Evolutionary conservation across 2,797 vertebrate genomes (phyloP).

Genomic region (Micropoecilia bifurca): DNA sequence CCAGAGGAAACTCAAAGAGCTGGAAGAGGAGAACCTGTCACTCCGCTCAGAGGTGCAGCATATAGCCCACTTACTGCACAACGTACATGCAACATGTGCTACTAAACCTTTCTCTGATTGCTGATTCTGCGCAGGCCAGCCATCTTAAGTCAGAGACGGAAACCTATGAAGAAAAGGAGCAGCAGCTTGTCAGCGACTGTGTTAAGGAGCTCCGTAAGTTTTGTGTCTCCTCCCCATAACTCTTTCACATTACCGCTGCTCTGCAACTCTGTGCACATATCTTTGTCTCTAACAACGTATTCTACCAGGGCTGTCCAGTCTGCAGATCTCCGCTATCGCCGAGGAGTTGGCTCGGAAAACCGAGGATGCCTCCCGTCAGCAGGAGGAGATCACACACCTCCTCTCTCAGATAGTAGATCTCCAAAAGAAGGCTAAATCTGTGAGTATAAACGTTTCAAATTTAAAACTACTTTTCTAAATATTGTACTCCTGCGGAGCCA

Average conservation of each 20-base stretch:
- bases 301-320: constrained; percentile 88
- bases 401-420: constrained; percentile 96
- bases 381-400: constrained; percentile 97
- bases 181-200: constrained; percentile 97
- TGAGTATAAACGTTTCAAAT: constrained; percentile 69
- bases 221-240: neutral
- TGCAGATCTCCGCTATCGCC: constrained; percentile 91
- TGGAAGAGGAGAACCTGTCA: constrained; percentile 94
- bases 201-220: constrained; percentile 96
- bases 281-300: neutral
- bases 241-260: no score
- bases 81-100: neutral
- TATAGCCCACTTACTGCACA: neutral
- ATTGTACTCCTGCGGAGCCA: neutral
- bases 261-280: neutral
- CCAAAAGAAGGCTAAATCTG: constrained; percentile 96
- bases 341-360: constrained; percentile 96
- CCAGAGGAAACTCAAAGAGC: constrained; percentile 93
- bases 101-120: neutral
- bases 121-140: constrained; percentile 81
- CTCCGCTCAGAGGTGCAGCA: constrained; percentile 91
- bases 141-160: constrained; percentile 96
- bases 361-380: constrained; percentile 95
- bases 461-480: neutral
- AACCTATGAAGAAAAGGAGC: constrained; percentile 96